Evolutionary conservation across 2,113 vertebrate genomes (phyloP), one percentile per base, ranked within the genome.

Genomic region (Orthonyx spaldingii): DNA sequence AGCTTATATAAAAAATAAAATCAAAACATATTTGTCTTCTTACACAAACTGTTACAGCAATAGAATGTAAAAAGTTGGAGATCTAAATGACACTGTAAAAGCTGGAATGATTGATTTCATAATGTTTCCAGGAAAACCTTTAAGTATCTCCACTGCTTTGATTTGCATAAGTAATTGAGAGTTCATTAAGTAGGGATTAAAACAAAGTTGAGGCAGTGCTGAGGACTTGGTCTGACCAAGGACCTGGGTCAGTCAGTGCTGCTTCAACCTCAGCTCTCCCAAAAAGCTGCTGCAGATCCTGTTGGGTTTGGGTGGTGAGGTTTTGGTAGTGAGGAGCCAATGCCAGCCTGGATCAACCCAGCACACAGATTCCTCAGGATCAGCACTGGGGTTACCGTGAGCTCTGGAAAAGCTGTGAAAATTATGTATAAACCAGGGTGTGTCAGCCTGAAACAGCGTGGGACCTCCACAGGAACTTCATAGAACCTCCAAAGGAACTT

Each of bases 101-200:
- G 63, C 70, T 69, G 64, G 11, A 83, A 68, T 88, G 66, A 88
- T 87, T 89, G 87, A 94, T 89, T 97, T 92, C n/a, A 33, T 85
- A n/a, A 89, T 69, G 66, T 91, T 96, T 85, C 53, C 77, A 91
- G 50, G 84, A 60, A 66, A 96, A 95, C 77, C 68, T 96, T 91
- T 94, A 82, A 89, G 76, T 64, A 71, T 55, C 75, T 95, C 64
- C 44, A 33, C 39, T 63, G 23, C 64, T 50, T 44, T 63, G 74
- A 95, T 96, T 90, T 96, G 56, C 85, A 93, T 95, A 75, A 72
- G 55, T 15, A 13, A 96, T 93, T 95, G 86, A 69, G 56, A 93
- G 56, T 65, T 92, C 79, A 89, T 94, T 92, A 93, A 69, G 46
- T 14, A 53, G 26, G n/a, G 9, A 81, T 33, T 42, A 11, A 81